Conservation (phyloP, 2,797 vertebrate genomes). For the Carduelis carduelis region DNA sequence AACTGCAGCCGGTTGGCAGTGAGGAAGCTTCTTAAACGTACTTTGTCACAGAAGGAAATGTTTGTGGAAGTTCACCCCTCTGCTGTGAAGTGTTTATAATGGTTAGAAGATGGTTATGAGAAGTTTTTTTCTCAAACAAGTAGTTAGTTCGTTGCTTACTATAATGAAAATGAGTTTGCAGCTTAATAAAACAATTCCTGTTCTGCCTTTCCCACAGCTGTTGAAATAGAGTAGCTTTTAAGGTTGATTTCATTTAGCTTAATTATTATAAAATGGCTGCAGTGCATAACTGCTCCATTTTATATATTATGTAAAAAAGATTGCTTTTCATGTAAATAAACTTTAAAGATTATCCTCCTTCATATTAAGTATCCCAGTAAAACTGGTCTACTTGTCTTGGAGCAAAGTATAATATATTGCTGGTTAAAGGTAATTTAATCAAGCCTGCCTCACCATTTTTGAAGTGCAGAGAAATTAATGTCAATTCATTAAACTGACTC, state of each 20-base stretch:
- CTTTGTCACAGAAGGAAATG: neutral
- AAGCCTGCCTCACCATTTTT: conserved; percentile 11
- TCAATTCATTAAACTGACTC: conserved; percentile 3
- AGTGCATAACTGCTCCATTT: conserved; percentile 53
- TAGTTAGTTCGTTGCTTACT: neutral
- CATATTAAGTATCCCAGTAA: conserved; percentile 62
- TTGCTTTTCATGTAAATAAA: conserved; percentile 53
- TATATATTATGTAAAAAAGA: conserved; percentile 39
- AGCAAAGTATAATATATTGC: conserved; percentile 65
- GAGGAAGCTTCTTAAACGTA: neutral
- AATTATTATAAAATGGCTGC: conserved; percentile 44
- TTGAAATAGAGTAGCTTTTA: conserved; percentile 25
- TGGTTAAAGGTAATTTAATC: conserved; percentile 54
- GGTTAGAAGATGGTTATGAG: neutral
- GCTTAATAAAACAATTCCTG: neutral
- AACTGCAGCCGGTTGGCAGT: neutral
- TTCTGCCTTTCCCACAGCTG: neutral
- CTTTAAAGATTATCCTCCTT: conserved; percentile 23
- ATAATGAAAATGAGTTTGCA: neutral
- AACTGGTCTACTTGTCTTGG: conserved; percentile 64
- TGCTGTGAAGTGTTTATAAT: neutral
- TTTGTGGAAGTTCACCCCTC: neutral
- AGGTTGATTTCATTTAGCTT: conserved; percentile 50
- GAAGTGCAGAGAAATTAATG: conserved; percentile 31
- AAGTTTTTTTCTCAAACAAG: neutral